phyloP scores from a whole-genome alignment of 2,888 invertebrate species.

The Phymatocera aterrima region DNA sequence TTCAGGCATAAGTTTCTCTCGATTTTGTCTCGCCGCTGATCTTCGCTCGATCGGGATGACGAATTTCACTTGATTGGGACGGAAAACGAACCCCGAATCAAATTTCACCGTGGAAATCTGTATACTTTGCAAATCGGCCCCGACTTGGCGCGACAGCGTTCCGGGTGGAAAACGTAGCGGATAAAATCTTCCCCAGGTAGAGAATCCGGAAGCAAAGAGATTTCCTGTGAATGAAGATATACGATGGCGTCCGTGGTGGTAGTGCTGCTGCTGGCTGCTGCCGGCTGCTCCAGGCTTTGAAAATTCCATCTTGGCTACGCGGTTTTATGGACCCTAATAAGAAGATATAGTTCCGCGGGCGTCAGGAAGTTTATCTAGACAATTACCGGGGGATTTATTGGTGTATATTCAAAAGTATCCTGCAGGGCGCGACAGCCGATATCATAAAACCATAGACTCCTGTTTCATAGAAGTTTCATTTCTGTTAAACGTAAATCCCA shows the following conservation, averaged over 20 bases:
- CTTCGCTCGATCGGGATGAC: too few species aligned
- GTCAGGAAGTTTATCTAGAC: constrained; percentile 42
- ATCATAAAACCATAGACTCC: neutral
- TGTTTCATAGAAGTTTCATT: neutral
- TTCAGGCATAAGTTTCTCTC: too few species aligned
- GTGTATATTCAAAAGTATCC: constrained; percentile 13
- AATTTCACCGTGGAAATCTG: too few species aligned
- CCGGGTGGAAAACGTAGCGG: too few species aligned
- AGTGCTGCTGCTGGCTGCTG: neutral
- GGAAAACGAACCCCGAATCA: too few species aligned
- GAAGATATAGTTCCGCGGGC: constrained; percentile 31
- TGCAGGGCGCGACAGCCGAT: too few species aligned
- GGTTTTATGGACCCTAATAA: constrained; percentile 36
- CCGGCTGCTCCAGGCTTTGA: neutral
- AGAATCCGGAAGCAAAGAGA: constrained; percentile 39
- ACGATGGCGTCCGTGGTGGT: neutral
- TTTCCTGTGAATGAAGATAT: constrained; percentile 41
- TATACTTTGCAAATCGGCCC: neutral
- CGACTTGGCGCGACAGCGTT: too few species aligned
- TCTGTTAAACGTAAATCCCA: neutral
- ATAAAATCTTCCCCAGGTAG: neutral
- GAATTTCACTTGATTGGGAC: too few species aligned
- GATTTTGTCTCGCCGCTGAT: too few species aligned
- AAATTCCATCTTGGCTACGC: constrained; percentile 35
- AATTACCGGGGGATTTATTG: constrained; percentile 36